Evolutionary conservation across 2,797 vertebrate genomes (phyloP).

Genomic region (Erpetoichthys calabaricus): DNA sequence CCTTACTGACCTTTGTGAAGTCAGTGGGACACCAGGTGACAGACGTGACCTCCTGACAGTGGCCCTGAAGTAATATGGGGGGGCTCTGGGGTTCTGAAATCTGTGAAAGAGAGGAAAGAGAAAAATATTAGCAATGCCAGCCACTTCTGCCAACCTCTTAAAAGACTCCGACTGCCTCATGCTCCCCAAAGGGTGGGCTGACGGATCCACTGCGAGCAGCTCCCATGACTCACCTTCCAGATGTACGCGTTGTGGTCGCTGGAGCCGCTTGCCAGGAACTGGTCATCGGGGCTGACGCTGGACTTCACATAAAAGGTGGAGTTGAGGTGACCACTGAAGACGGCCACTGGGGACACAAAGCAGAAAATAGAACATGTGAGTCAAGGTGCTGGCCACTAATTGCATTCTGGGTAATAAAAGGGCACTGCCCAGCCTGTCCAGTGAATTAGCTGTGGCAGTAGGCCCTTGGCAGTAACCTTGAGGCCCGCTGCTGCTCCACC

Average conservation of each 20-base stretch:
- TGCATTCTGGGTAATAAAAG: no score
- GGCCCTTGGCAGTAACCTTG: no score
- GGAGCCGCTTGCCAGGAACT: constrained; percentile 86
- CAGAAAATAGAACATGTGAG: constrained; percentile 6
- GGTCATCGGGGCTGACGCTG: constrained; percentile 77
- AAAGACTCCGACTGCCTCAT: no score
- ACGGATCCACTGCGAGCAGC: no score
- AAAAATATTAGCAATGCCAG: constrained; percentile 3
- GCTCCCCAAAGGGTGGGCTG: no score
- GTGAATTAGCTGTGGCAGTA: no score
- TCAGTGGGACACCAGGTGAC: constrained; percentile 90
- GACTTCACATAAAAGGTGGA: constrained; percentile 90
- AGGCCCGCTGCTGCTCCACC: no score
- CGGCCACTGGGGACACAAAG: constrained; percentile 47
- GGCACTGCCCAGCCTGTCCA: no score
- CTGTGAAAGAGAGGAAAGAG: constrained; percentile 38
- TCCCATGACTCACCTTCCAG: constrained; percentile 68
- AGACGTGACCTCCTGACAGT: constrained; percentile 86
- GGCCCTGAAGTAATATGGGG: constrained; percentile 74
- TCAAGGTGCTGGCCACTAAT: not conserved
- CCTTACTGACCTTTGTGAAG: constrained; percentile 76
- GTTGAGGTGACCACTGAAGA: constrained; percentile 83
- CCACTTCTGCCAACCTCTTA: not conserved
- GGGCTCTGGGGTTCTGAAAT: constrained; percentile 62
- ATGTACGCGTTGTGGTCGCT: constrained; percentile 77